Evolutionary conservation across 2,113 vertebrate genomes (phyloP).

Genomic region (Oophaga pumilio): DNA sequence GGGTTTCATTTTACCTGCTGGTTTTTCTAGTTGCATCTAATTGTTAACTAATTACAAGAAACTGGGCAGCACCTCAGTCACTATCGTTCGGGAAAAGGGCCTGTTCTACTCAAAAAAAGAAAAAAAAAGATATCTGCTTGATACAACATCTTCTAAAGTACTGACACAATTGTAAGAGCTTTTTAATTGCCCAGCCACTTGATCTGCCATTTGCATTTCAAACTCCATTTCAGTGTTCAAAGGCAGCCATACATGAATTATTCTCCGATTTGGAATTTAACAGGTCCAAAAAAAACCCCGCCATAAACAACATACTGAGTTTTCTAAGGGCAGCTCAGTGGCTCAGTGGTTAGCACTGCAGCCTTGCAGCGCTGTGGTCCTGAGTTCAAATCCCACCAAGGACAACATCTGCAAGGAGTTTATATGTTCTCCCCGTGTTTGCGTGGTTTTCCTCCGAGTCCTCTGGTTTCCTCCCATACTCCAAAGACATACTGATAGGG

Average conservation of each 20-base stretch:
- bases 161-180: slow-evolving; percentile 3
- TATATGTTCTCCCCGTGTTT: too few relatives aligned
- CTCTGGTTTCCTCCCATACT: too few relatives aligned
- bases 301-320: not conserved
- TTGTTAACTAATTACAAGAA: not conserved
- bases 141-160: not conserved
- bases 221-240: slow-evolving; percentile 1
- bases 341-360: too few relatives aligned
- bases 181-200: slow-evolving; percentile 29
- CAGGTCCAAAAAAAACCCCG: not conserved
- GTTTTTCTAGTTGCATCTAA: not conserved
- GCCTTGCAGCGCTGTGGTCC: too few relatives aligned
- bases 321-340: too few relatives aligned
- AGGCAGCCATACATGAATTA: not conserved
- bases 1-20: too few relatives aligned
- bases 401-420: too few relatives aligned
- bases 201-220: slow-evolving; percentile 7
- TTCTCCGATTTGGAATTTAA: not conserved
- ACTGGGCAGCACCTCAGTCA: not conserved
- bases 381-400: too few relatives aligned
- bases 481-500: too few relatives aligned
- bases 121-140: not conserved
- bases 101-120: not conserved
- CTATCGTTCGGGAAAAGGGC: slow-evolving; percentile 1
- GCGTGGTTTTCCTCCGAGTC: too few relatives aligned